These are phyloP conservation scores for Lamellibrachia luymesi DNA, from an alignment of 1,140 invertebrate species.

Conservation along the genomic window DNA sequence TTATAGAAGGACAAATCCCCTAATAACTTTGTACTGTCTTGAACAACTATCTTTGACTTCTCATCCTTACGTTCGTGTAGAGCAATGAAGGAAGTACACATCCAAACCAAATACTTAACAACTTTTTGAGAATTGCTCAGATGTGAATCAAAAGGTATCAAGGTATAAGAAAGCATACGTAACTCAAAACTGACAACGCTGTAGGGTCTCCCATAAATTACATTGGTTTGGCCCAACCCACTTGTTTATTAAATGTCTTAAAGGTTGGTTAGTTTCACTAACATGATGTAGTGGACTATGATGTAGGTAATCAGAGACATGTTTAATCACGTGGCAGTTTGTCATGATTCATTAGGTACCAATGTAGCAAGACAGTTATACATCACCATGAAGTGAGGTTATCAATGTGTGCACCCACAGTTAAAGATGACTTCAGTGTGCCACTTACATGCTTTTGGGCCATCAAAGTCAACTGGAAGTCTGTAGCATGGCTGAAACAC, in stretches of 20 bases:
- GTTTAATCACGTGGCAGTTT: not conserved
- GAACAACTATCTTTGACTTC: no score
- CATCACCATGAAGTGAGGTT: not conserved
- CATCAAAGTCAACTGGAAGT: conserved; percentile 9
- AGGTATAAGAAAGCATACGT: not conserved
- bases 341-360: not conserved
- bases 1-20: no score
- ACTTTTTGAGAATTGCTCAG: no score
- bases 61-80: no score
- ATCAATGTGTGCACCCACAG: not conserved
- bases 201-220: no score
- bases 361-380: not conserved
- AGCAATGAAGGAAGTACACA: no score
- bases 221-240: no score
- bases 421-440: not conserved
- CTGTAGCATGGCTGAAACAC: conserved; percentile 7
- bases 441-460: conserved; percentile 14
- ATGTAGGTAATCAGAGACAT: not conserved
- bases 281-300: not conserved
- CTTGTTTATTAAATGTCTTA: no score
- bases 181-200: no score
- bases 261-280: no score
- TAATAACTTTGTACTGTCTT: no score
- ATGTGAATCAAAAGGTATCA: not conserved
- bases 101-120: no score